Percentiles rank a stretch among this genome's conserved stretches.
phyloP scores from a whole-genome alignment of 1,140 invertebrate species.

The Drosophila melanica region DNA sequence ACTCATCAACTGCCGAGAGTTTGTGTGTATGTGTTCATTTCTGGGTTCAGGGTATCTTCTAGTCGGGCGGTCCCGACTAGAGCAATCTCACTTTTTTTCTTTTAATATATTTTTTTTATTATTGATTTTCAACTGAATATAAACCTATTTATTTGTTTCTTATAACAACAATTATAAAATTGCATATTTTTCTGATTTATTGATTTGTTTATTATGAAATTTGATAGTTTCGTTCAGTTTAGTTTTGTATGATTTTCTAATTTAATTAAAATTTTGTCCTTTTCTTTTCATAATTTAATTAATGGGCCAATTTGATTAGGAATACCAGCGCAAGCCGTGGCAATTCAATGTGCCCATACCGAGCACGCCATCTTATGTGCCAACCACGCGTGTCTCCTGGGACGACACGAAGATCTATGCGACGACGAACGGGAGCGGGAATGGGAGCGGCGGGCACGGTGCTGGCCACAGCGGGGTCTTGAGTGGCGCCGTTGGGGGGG shows the following conservation, averaged over 20 bases:
- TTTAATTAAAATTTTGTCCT: slow-evolving; percentile 23
- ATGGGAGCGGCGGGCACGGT: slow-evolving; percentile 37
- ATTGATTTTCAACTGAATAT: slow-evolving; percentile 17
- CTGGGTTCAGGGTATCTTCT: too few species aligned
- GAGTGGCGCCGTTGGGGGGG: slow-evolving; percentile 37
- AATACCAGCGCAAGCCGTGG: slow-evolving; percentile 73
- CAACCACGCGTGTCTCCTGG: slow-evolving; percentile 81
- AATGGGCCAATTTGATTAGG: slow-evolving; percentile 37
- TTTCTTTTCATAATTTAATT: slow-evolving; percentile 28
- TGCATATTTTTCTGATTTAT: too few species aligned
- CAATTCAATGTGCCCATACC: slow-evolving; percentile 77
- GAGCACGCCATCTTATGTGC: slow-evolving; percentile 80
- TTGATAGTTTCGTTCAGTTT: background rate
- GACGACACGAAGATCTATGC: slow-evolving; percentile 83
- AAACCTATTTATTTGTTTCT: too few species aligned
- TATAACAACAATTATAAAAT: background rate
- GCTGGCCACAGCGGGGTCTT: slow-evolving; percentile 38
- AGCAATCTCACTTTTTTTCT: too few species aligned
- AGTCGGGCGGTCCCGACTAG: too few species aligned
- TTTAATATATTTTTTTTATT: too few species aligned
- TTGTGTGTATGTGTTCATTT: background rate
- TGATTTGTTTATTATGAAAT: background rate
- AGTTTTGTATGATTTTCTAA: slow-evolving; percentile 12
- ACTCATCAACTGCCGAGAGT: too few species aligned
- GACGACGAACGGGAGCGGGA: slow-evolving; percentile 30